Percentiles rank a stretch among this genome's conserved stretches.
These are phyloP conservation scores for Macrostomum lignano DNA, from an alignment of 1,140 invertebrate genomes.

Conservation along the genomic window DNA sequence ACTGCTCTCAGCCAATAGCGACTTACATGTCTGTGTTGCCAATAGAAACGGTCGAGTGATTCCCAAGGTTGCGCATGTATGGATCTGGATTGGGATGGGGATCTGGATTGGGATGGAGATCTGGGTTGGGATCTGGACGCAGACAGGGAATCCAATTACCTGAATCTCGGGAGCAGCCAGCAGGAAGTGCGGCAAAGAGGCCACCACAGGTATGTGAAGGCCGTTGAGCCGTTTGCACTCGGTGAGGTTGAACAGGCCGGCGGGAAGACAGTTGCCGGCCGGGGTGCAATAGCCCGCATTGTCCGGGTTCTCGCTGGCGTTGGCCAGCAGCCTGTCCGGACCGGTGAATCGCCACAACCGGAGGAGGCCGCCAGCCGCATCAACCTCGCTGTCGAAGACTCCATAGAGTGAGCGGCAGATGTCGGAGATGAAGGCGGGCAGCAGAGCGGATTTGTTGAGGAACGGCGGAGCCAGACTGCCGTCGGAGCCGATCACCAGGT, in stretches of 20 bases:
- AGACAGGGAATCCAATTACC: too few species aligned
- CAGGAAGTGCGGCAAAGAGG: constrained; percentile 11
- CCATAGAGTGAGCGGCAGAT: constrained; percentile 11
- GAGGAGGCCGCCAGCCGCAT: too few species aligned
- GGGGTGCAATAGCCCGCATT: constrained; percentile 15
- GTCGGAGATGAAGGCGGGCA: constrained; percentile 15
- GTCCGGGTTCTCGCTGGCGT: constrained; percentile 11
- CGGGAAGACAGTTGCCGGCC: constrained; percentile 10
- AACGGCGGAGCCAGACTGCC: constrained; percentile 14
- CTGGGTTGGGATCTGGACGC: too few species aligned
- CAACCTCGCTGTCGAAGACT: too few species aligned
- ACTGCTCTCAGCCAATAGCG: too few species aligned
- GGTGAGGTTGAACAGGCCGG: constrained; percentile 13
- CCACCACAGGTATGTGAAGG: constrained; percentile 10
- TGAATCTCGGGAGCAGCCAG: constrained; percentile 9
- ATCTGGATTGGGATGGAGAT: too few species aligned
- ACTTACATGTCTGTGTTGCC: too few species aligned
- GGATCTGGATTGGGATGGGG: too few species aligned
- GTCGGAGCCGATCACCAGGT: constrained; percentile 16
- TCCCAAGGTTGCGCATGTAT: constrained; percentile 1
- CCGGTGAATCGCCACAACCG: too few species aligned
- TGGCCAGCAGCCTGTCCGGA: constrained; percentile 11
- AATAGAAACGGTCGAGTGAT: background rate
- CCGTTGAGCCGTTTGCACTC: constrained; percentile 9
- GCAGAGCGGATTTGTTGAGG: constrained; percentile 9